Conservation (phyloP, 1,140 invertebrate genomes). For the Orius laevigatus region DNA sequence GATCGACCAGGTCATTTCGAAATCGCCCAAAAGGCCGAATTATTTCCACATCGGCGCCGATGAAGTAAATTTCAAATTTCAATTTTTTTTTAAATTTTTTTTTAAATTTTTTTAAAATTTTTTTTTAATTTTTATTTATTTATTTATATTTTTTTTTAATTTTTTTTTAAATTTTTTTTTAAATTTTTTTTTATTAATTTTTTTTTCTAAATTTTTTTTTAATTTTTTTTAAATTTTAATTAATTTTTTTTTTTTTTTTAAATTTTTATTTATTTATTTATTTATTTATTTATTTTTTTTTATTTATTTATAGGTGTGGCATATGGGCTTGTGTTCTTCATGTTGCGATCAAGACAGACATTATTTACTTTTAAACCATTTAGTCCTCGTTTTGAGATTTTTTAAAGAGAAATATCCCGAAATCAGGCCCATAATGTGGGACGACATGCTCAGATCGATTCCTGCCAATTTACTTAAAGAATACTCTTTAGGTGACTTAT, state of each 20-base stretch:
- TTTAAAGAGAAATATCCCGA: conserved; percentile 43
- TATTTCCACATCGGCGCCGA: conserved; percentile 69
- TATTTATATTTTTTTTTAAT: neutral
- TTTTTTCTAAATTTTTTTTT: no score
- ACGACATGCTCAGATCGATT: conserved; percentile 77
- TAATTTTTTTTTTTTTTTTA: no score
- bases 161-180: neutral
- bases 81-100: no score
- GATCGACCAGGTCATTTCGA: conserved; percentile 36
- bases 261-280: conserved; percentile 8
- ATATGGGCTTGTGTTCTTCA: conserved; percentile 58
- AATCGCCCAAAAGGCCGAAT: conserved; percentile 36
- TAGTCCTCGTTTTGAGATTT: conserved; percentile 40
- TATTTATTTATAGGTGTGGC: conserved; percentile 34
- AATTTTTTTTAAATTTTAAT: no score
- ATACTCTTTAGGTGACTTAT: conserved; percentile 45
- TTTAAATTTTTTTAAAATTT: no score
- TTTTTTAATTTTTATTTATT: neutral
- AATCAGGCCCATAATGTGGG: conserved; percentile 74
- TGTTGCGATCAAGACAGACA: conserved; percentile 41
- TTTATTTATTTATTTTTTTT: neutral
- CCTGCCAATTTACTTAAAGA: conserved; percentile 41
- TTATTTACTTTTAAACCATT: conserved; percentile 50
- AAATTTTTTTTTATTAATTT: neutral
- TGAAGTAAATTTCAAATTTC: conserved; percentile 42